Percentiles rank a stretch among this genome's conserved stretches.
phyloP scores from a whole-genome alignment of 2,888 invertebrate genomes.

The Amphipyra berbera region DNA sequence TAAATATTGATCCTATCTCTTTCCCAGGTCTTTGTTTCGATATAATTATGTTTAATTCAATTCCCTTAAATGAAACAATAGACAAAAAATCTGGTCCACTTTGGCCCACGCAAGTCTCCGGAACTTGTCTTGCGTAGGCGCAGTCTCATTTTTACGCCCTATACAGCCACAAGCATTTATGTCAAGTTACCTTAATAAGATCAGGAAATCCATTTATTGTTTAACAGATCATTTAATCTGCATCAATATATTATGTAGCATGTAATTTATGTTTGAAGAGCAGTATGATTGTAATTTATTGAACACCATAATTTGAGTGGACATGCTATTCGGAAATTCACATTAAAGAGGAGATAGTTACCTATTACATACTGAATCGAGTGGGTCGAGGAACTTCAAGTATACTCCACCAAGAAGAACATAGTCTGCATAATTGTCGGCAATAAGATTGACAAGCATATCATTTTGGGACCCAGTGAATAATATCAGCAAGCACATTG shows the following conservation, averaged over 20 bases:
- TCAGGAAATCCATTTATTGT: constrained; percentile 52
- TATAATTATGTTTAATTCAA: constrained; percentile 22
- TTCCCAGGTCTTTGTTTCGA: constrained; percentile 15
- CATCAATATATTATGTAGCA: constrained; percentile 16
- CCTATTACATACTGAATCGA: too few relatives aligned
- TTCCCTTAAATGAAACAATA: constrained; percentile 42
- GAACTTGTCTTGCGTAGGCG: constrained; percentile 37
- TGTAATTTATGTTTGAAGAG: constrained; percentile 16
- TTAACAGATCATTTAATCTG: constrained; percentile 39
- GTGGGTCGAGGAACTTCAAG: too few relatives aligned
- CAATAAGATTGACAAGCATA: too few relatives aligned
- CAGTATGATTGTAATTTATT: constrained; percentile 9
- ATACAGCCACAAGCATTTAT: constrained; percentile 35
- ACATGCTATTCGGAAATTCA: too few relatives aligned
- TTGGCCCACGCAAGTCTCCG: constrained; percentile 38
- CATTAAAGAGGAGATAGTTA: too few relatives aligned
- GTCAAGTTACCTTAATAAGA: constrained; percentile 54
- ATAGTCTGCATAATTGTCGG: too few relatives aligned
- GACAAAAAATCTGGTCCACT: constrained; percentile 44
- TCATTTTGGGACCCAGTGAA: too few relatives aligned
- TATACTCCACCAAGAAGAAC: too few relatives aligned
- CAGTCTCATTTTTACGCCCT: constrained; percentile 42
- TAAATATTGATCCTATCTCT: constrained; percentile 28
- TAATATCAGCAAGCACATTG: too few relatives aligned
- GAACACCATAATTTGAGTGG: neutral